A percentile compares a stretch with the other conserved stretches of the same genome.
These are phyloP conservation scores for Argyrosomus japonicus DNA, from an alignment of 2,113 vertebrate species.

Conservation along the genomic window DNA sequence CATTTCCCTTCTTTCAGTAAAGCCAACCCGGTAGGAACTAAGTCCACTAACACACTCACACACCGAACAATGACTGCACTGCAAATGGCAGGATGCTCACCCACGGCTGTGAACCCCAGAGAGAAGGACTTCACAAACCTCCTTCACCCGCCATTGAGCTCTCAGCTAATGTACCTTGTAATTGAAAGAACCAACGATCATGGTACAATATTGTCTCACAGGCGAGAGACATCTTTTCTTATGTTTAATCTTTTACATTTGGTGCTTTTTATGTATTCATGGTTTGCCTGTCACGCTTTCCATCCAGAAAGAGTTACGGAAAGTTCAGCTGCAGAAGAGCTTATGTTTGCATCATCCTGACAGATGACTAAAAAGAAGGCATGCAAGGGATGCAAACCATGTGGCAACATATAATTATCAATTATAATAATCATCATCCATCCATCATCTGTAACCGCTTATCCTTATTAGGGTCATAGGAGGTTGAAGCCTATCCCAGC, in stretches of 20 bases:
- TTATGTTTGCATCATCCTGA: neutral
- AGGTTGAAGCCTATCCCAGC: no score
- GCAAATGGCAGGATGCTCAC: slow-evolving; percentile 30
- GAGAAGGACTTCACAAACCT: slow-evolving; percentile 65
- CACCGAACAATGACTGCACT: slow-evolving; percentile 30
- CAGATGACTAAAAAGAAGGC: neutral
- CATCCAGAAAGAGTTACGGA: neutral
- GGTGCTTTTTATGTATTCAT: slow-evolving; percentile 29
- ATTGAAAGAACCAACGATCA: slow-evolving; percentile 42
- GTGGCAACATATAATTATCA: neutral
- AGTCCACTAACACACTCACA: neutral
- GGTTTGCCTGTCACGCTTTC: slow-evolving; percentile 3
- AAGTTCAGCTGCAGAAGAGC: neutral
- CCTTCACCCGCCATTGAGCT: slow-evolving; percentile 60
- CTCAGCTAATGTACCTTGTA: slow-evolving; percentile 62
- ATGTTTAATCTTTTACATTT: slow-evolving; percentile 40
- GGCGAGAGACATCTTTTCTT: slow-evolving; percentile 28
- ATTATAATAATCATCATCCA: neutral
- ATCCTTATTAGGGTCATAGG: no score
- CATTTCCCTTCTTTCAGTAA: slow-evolving; percentile 5
- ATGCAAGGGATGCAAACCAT: neutral
- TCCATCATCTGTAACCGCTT: no score
- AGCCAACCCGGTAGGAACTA: slow-evolving; percentile 7
- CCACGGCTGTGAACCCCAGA: slow-evolving; percentile 14
- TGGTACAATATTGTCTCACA: slow-evolving; percentile 57